Evolutionary conservation across 2,888 invertebrate genomes (phyloP).

Genomic region (Leptodirus hochenwartii): DNA sequence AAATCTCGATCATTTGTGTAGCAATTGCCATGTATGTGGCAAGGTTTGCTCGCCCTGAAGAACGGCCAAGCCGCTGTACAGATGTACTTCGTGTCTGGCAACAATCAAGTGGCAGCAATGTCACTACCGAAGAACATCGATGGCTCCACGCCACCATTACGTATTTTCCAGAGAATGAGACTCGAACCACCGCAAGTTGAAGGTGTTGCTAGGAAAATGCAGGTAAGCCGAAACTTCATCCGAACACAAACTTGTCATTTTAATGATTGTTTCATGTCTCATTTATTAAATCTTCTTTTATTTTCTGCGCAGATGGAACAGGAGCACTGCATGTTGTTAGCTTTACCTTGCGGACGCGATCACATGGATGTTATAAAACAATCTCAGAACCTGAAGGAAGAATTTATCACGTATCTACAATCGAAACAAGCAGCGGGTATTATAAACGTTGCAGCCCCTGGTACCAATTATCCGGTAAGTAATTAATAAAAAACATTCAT

Average conservation of each 20-base stretch:
- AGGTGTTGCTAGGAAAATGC: slow-evolving; percentile 91
- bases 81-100: slow-evolving; percentile 97
- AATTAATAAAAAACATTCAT: slow-evolving; percentile 2
- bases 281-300: slow-evolving; percentile 7
- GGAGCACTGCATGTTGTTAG: slow-evolving; percentile 91
- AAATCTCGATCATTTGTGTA: no score
- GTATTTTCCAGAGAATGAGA: slow-evolving; percentile 95
- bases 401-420: slow-evolving; percentile 92
- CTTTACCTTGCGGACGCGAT: slow-evolving; percentile 88
- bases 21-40: slow-evolving; percentile 96
- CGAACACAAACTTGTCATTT: no score
- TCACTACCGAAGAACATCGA: slow-evolving; percentile 75
- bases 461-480: slow-evolving; percentile 58
- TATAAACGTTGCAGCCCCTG: slow-evolving; percentile 85
- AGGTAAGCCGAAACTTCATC: slow-evolving; percentile 43
- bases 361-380: slow-evolving; percentile 88
- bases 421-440: slow-evolving; percentile 97
- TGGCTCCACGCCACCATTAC: slow-evolving; percentile 66
- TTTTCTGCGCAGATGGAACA: slow-evolving; percentile 55
- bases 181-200: slow-evolving; percentile 91
- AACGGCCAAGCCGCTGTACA: slow-evolving; percentile 95
- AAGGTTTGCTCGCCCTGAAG: slow-evolving; percentile 84
- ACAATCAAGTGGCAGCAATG: slow-evolving; percentile 71
- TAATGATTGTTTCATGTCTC: slow-evolving; percentile 2
- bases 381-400: slow-evolving; percentile 72